Evolutionary conservation across 2,888 invertebrate species (phyloP), one percentile per base, ranked within the genome.

Genomic region (Theodoxus fluviatilis): DNA sequence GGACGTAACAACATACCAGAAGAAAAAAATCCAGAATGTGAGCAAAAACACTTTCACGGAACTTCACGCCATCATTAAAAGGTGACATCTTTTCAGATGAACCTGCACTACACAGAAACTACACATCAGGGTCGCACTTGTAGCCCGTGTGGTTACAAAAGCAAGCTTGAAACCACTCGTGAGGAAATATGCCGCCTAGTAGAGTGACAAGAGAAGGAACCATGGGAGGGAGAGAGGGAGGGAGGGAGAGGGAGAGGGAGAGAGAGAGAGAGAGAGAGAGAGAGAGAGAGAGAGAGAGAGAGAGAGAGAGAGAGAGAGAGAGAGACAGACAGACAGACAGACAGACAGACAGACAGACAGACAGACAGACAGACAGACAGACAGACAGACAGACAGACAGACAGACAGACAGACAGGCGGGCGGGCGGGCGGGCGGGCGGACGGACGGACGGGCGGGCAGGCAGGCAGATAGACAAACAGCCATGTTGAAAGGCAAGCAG

Each of bases 211-310:
- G 49, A 47, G 25, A 49, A 9, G 9, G 31, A 43, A 61, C 22
- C 9, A 12, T 33, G 22, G 49, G 64, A 63, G 37, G 25, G 37
- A 33, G 52, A 25, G 43, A 1, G n/a, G 40, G 40, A 65, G 33
- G 40, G 70, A 55, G 64, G 38, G 69, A 28, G 55, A 25, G 64
- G 40, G 69, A 65, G 35, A 35, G 57, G 33, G 57, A 65, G 65
- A 38, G 31, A 57, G 65, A 57, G 40, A 57, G 35, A 55, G 57
- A 66, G 35, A 55, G 33, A 59, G 18, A 25, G 57, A 49, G 64
- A 65, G 65, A 70, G 65, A 65, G 65, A 70, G 70, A 65, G 37
- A 70, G 65, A 55, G 64, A 37, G 65, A 70, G 52, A 55, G 55
- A 65, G 52, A 49, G 40, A 18, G 47, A 61, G 2, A 43, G 43